Conservation (phyloP, 2,113 vertebrate species). For the Sceloporus tristichus region DNA sequence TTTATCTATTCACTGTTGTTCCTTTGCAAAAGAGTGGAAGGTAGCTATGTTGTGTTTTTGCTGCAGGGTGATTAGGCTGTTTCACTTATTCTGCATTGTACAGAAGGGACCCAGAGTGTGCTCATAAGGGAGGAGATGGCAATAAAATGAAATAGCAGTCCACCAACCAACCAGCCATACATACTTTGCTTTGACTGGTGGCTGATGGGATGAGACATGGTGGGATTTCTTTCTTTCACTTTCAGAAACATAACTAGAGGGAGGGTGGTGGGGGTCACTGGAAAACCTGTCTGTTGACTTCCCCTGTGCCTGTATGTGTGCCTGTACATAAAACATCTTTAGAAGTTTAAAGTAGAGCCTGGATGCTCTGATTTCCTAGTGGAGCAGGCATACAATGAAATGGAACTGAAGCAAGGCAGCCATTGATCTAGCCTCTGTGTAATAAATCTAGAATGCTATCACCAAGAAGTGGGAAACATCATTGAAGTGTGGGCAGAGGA, state of each 20-base stretch:
- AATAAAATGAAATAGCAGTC: not conserved
- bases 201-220: not conserved
- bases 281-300: not conserved
- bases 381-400: not conserved
- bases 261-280: not conserved
- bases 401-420: not conserved
- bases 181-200: not conserved
- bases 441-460: conserved; percentile 22
- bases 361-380: not conserved
- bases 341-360: not conserved
- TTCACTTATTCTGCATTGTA: conserved; percentile 1
- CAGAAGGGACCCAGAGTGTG: not conserved
- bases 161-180: not conserved
- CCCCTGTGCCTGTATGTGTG: not conserved
- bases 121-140: not conserved
- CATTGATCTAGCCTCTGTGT: not conserved
- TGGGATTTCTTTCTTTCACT: not conserved
- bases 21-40: not conserved
- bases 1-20: not conserved
- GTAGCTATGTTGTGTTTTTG: not conserved
- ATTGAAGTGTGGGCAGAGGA: not conserved
- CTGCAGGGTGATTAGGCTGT: conserved; percentile 12
- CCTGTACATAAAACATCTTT: conserved; percentile 1
- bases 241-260: not conserved
- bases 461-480: not conserved